These are phyloP conservation scores for Acronicta leporina DNA, from an alignment of 2,888 invertebrate genomes.

Conservation along the genomic window DNA sequence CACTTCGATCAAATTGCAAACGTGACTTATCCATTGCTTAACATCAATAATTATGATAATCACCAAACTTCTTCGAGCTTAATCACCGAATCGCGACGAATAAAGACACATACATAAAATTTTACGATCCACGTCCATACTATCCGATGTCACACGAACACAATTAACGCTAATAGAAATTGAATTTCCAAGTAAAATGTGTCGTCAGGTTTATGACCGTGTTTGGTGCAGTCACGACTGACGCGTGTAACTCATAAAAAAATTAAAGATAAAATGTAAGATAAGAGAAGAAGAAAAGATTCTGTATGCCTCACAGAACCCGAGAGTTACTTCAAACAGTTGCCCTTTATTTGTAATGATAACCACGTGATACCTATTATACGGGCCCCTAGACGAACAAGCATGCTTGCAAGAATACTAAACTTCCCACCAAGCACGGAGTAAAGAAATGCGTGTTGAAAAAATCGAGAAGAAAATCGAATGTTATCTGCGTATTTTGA, in stretches of 20 bases:
- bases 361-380: too few relatives aligned
- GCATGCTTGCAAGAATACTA: too few relatives aligned
- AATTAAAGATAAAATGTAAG: too few relatives aligned
- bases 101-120: constrained; percentile 54
- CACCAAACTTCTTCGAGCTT: constrained; percentile 35
- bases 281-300: too few relatives aligned
- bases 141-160: constrained; percentile 41
- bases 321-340: too few relatives aligned
- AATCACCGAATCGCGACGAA: constrained; percentile 45
- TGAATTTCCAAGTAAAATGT: constrained; percentile 52
- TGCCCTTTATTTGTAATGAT: too few relatives aligned
- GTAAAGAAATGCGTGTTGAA: too few relatives aligned
- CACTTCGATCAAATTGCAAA: neutral
- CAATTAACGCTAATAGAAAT: constrained; percentile 58
- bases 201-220: constrained; percentile 33
- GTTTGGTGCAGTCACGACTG: constrained; percentile 22
- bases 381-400: too few relatives aligned
- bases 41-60: constrained; percentile 50
- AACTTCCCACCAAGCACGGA: too few relatives aligned
- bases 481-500: too few relatives aligned
- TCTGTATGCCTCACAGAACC: too few relatives aligned
- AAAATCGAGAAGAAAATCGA: too few relatives aligned
- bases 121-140: constrained; percentile 49
- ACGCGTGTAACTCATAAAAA: constrained; percentile 27
- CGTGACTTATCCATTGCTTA: constrained; percentile 3